Base-by-base conservation (phyloP, 2,113 vertebrate genomes). In the Cricetomys ansorgei region DNA sequence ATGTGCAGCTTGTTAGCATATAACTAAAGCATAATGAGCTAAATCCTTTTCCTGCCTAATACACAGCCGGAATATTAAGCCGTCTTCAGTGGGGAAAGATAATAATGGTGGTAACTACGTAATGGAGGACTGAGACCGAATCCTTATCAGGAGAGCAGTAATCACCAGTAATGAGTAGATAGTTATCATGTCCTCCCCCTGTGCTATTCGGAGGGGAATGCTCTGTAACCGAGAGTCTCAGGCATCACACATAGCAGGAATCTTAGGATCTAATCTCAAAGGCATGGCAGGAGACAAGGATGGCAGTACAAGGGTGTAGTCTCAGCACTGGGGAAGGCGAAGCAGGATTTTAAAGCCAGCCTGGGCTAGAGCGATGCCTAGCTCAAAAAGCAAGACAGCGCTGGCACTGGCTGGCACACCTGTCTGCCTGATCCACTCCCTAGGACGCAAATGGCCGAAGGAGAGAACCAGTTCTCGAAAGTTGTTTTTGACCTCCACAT, bases 21-120 rank as follows among this genome's bases (percentile, higher is more conserved):
- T 88, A 93, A 89, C 45, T 16, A 84, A 97, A 94, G 45, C 64
- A 85, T 92, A 89, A 53, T n/a, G 64, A 94, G 50, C 86, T 88
- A 77, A 69, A 89, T 92, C 69, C 21, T 67, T 45, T 73, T 43
- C 59, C 29, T 88, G 69, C 3, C 64, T 77, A 62, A 83, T 65
- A 50, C 29, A 45, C 37, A 88, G 5, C 85, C 45, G 62, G 87
- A 95, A 85, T 85, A 79, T 48, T 79, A 95, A 92, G 45, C 69
- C 75, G 59, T 57, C n/a, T 87, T 95, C 25, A 73, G 27, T 76
- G 27, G n/a, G 34, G 1, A 55, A 77, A 73, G 50, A 62, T 59
- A 59, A 13, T 45, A 45, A 23, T 48, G 43, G 64, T 8, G 59
- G 7, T 31, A 77, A 79, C 17, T 12, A 0, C 40, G 27, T 5